Evolutionary conservation across 2,888 invertebrate species (phyloP).

Genomic region (Anorthoa munda): DNA sequence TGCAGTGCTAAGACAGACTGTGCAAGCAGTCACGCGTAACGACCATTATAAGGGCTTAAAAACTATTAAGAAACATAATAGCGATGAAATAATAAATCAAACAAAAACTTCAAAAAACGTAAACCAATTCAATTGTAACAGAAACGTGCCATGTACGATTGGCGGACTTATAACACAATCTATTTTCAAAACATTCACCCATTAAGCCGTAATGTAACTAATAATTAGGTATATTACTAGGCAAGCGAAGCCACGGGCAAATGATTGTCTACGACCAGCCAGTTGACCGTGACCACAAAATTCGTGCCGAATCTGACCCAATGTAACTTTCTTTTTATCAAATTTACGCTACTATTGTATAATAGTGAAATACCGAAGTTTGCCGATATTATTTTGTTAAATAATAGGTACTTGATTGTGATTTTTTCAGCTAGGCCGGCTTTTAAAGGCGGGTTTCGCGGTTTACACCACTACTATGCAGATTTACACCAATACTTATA

Average conservation of each 20-base stretch:
- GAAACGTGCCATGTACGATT: constrained; percentile 10
- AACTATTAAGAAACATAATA: constrained; percentile 21
- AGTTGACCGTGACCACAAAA: constrained; percentile 86
- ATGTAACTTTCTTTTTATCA: constrained; percentile 78
- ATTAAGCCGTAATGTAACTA: constrained; percentile 5
- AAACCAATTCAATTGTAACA: constrained; percentile 16
- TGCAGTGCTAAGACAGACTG: constrained; percentile 8
- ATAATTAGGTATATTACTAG: constrained; percentile 17
- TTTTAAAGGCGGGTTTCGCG: constrained; percentile 20
- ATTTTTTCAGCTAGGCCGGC: constrained; percentile 18
- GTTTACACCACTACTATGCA: no score
- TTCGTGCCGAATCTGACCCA: constrained; percentile 79
- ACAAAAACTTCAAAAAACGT: constrained; percentile 15
- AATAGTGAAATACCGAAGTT: constrained; percentile 71
- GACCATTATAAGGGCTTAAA: constrained; percentile 38
- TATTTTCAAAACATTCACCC: constrained; percentile 32
- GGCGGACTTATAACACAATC: not conserved
- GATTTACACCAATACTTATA: not conserved
- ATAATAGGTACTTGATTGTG: constrained; percentile 61
- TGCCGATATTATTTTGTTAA: constrained; percentile 64
- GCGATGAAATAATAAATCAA: constrained; percentile 19
- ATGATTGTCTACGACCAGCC: constrained; percentile 61
- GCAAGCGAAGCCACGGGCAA: constrained; percentile 11
- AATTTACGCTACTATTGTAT: constrained; percentile 79
- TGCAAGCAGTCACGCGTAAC: constrained; percentile 42